Base-by-base conservation (phyloP, 2,113 vertebrate species). In the Gambusia affinis region DNA sequence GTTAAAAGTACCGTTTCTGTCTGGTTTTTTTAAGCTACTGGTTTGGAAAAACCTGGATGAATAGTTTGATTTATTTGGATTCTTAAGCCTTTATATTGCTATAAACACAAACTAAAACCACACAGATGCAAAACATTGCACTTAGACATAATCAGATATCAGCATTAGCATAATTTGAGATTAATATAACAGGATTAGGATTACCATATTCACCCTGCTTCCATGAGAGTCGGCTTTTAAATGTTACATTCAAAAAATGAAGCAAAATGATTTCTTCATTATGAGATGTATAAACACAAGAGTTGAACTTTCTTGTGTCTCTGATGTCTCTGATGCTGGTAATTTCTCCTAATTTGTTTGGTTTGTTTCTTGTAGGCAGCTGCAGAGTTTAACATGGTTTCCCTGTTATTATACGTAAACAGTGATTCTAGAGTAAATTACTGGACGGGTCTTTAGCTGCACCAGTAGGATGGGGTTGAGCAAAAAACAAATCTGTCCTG, bases 161-260 rank as follows among this genome's bases (percentile, higher is more conserved):
- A 69, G 73, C n/a, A 89, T 91, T 90, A 85, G 57, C 85, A 90
- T 90, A 89, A 92, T 88, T 89, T 77, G 68, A 81, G 75, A 82
- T 89, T 72, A 88, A 66, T 76, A 15, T 88, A 92, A 92, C 84
- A 82, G 81, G 91, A 90, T 91, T 85, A 84, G 57, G 70, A 86
- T 85, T 88, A 82, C 72, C 78, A 81, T 88, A 75, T 89, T 82
- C 81, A 65, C 77, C 19, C 42, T 39, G 37, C 33, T 78, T 68
- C 73, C 63, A 35, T 67, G 24, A 47, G 64, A 28, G 33, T 64
- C 24, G 30, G 44, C 29, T 31, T 29, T 61, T 69, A 54, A 54
- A 75, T 54, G 44, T 72, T 31, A 6, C 39, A 19, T 64, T 24
- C 15, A n/a, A 27, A 31, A 51, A 11, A n/a, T 67, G 28, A 67